phyloP scores from a whole-genome alignment of 2,888 invertebrate species.

The Quadroppia sp. region DNA sequence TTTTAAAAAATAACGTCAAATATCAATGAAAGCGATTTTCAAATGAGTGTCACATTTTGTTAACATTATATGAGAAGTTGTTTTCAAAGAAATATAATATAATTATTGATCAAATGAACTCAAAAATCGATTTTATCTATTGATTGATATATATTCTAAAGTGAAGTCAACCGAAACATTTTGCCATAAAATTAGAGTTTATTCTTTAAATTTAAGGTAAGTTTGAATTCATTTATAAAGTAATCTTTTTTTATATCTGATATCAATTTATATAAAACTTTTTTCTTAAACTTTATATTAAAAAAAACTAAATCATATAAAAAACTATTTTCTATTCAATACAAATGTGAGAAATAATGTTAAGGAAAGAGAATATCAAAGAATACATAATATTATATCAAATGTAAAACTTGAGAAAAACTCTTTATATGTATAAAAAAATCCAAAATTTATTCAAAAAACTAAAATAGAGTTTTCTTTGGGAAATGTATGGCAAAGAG shows the following conservation, averaged over 20 bases:
- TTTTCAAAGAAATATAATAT: neutral
- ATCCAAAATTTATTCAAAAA: neutral
- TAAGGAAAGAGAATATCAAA: neutral
- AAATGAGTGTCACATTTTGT: slow-evolving; percentile 2
- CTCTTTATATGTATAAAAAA: neutral
- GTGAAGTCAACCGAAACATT: neutral
- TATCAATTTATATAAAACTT: too few relatives aligned
- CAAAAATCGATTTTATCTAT: neutral
- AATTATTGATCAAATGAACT: slow-evolving; percentile 4
- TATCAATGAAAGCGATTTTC: neutral
- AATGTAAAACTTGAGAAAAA: neutral
- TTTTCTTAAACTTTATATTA: too few relatives aligned
- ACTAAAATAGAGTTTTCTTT: neutral
- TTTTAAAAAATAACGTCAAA: neutral
- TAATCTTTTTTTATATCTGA: too few relatives aligned
- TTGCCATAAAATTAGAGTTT: too few relatives aligned
- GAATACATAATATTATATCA: neutral
- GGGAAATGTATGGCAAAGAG: neutral
- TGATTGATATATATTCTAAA: neutral
- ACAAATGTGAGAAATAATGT: neutral
- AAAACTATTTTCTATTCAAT: too few relatives aligned
- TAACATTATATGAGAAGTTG: neutral
- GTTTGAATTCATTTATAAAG: neutral
- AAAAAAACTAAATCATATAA: too few relatives aligned
- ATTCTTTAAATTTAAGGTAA: neutral